Conservation (phyloP, 2,113 vertebrate species). For the Pandion haliaetus region DNA sequence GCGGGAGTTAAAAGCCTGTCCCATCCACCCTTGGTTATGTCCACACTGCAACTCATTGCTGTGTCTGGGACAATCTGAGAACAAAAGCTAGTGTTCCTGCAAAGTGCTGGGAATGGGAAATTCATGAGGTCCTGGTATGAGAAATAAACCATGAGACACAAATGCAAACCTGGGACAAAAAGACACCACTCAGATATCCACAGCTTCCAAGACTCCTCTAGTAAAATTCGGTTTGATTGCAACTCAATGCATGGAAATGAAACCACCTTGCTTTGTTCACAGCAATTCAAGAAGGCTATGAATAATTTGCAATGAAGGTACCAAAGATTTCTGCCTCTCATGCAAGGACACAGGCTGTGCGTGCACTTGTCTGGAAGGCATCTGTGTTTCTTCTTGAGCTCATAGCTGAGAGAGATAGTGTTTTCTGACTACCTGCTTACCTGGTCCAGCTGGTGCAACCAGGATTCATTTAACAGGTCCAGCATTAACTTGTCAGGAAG, state of each 20-base stretch:
- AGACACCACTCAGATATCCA: not conserved
- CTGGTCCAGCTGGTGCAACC: not conserved
- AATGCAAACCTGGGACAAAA: not conserved
- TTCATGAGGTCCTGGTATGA: not conserved
- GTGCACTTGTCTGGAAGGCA: not conserved
- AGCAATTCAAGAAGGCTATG: not conserved
- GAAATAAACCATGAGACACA: not conserved
- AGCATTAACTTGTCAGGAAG: not conserved
- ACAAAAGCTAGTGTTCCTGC: not conserved
- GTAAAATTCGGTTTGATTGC: not conserved
- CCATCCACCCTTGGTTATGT: not conserved
- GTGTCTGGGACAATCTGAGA: not conserved
- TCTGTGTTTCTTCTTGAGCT: not conserved
- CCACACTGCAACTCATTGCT: not conserved
- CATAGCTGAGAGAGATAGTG: not conserved
- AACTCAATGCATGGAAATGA: rapidly evolving
- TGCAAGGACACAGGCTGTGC: not conserved
- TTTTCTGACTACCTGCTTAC: not conserved
- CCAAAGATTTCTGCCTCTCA: not conserved
- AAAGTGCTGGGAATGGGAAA: not conserved
- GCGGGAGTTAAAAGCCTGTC: not conserved
- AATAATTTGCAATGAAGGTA: not conserved
- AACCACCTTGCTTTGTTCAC: not conserved
- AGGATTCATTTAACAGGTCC: not conserved
- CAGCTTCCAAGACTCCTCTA: not conserved